A percentile compares a stretch with the other conserved stretches of the same genome.
Conservation (phyloP, 2,113 vertebrate species). For the Tachycineta bicolor region DNA sequence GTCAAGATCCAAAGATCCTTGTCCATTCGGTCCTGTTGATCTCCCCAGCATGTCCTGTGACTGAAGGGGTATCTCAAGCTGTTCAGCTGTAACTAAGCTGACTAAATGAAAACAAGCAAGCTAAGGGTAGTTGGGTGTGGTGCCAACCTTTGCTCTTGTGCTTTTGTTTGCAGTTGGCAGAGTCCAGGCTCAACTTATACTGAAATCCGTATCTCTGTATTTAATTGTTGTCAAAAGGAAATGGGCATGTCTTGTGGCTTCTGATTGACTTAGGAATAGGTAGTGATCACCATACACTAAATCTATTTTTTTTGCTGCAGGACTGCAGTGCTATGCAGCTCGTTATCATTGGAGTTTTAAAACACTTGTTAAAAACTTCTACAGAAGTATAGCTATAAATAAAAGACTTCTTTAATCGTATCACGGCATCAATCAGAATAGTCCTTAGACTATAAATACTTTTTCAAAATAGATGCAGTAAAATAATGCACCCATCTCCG, state of each 20-base stretch:
- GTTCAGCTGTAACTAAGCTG: constrained; percentile 4
- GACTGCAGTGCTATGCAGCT: neutral
- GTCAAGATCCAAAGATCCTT: neutral
- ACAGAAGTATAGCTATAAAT: neutral
- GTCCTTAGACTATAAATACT: neutral
- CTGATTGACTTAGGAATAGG: neutral
- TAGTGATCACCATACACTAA: neutral
- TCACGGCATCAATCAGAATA: neutral
- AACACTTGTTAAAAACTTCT: neutral
- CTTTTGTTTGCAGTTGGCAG: constrained; percentile 40
- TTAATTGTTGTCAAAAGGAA: constrained; percentile 2
- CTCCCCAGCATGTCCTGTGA: neutral
- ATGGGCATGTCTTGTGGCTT: neutral
- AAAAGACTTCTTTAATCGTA: neutral
- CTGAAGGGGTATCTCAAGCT: neutral
- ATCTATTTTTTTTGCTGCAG: neutral
- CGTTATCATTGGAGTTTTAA: rapidly evolving
- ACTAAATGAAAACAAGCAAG: constrained; percentile 34
- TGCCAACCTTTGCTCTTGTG: constrained; percentile 28
- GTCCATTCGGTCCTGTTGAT: neutral
- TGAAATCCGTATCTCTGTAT: neutral
- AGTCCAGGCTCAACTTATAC: neutral
- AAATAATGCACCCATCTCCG: rapidly evolving
- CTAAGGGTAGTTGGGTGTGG: neutral
- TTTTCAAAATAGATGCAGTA: neutral